Percentiles rank a stretch among this genome's conserved stretches.
Conservation (phyloP, 1,140 invertebrate genomes). For the Tetramorium alpestre region DNA sequence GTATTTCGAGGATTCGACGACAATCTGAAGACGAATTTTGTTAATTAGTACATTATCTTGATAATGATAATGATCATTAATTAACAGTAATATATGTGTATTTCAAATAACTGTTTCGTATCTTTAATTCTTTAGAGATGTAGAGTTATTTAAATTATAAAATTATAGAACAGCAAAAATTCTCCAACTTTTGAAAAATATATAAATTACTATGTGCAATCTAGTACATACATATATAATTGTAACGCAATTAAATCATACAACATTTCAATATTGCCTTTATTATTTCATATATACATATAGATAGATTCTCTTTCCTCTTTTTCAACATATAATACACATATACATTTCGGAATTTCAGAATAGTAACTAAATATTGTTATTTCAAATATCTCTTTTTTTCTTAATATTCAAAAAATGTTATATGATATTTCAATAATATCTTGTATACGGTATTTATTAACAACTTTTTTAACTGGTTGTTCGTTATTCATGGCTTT, state of each 20-base stretch:
- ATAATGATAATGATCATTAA: constrained; percentile 1
- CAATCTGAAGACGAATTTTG: constrained; percentile 8
- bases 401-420: background rate
- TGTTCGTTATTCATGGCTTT: background rate
- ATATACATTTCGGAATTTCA: background rate
- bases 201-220: background rate
- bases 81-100: background rate
- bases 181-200: background rate
- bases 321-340: background rate
- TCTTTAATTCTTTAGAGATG: background rate
- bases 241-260: background rate
- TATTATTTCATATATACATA: background rate
- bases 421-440: background rate
- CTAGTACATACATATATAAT: background rate
- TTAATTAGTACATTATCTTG: constrained; percentile 20
- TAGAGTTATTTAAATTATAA: background rate
- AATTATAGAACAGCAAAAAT: background rate
- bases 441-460: background rate
- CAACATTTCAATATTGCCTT: constrained; percentile 1
- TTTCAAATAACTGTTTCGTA: background rate
- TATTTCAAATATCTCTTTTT: constrained; percentile 21
- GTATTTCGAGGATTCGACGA: constrained; percentile 32
- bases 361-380: background rate
- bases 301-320: background rate
- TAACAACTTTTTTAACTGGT: background rate